Evolutionary conservation across 2,888 invertebrate species (phyloP).

Genomic region (Thysanoteuthis rhombus): DNA sequence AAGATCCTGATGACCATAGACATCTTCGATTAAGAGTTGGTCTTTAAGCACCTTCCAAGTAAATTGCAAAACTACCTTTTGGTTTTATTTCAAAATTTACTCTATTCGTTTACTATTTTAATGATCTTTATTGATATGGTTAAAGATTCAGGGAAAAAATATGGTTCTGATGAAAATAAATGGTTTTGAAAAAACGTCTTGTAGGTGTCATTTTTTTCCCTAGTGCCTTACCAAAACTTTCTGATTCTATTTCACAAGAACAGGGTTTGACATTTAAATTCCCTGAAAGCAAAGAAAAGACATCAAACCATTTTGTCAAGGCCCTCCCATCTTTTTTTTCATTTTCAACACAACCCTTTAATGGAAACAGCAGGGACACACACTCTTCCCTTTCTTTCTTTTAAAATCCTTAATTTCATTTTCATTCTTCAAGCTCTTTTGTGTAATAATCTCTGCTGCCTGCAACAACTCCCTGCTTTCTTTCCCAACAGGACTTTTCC

Average conservation of each 20-base stretch:
- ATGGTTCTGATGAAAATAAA: neutral
- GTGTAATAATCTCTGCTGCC: neutral
- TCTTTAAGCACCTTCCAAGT: neutral
- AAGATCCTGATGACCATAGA: too few relatives aligned
- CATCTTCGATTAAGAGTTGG: neutral
- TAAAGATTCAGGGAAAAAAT: neutral
- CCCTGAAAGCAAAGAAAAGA: neutral
- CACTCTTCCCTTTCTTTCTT: neutral
- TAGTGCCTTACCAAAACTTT: neutral
- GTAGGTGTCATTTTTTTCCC: neutral
- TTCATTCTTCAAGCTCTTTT: neutral
- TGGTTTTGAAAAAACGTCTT: neutral
- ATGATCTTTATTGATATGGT: neutral
- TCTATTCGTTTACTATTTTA: neutral
- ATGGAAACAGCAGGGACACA: neutral
- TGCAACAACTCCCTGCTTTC: neutral
- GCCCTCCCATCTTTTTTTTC: neutral
- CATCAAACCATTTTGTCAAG: slow-evolving; percentile 12
- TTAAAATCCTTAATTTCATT: neutral
- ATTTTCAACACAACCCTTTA: neutral
- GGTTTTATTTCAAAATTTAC: neutral
- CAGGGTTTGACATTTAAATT: neutral
- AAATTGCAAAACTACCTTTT: neutral
- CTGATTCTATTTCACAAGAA: neutral
- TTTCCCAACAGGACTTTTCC: neutral